phyloP scores from a whole-genome alignment of 1,140 invertebrate species.

The Panagrolaimus sp. region DNA sequence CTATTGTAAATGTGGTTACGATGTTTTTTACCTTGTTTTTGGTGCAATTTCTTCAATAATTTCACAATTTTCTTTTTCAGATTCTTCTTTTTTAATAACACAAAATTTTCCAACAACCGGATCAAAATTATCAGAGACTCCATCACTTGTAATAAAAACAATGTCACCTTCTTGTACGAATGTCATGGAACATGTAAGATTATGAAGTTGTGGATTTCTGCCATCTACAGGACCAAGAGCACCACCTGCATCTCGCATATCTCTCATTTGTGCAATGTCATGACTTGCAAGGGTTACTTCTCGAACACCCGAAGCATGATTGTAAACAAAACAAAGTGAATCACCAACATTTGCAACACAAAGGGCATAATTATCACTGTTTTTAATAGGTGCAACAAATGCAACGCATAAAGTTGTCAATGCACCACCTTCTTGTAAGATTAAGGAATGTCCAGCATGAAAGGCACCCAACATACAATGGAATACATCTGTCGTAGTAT shows the following conservation, averaged over 20 bases:
- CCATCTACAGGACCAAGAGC: constrained; percentile 82
- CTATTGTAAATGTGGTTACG: too few relatives aligned
- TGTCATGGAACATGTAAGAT: constrained; percentile 81
- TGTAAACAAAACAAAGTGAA: constrained; percentile 80
- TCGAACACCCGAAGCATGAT: constrained; percentile 68
- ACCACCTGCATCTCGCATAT: constrained; percentile 83
- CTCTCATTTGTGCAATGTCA: constrained; percentile 76
- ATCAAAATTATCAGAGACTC: constrained; percentile 88
- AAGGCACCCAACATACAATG: constrained; percentile 73
- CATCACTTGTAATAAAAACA: constrained; percentile 81
- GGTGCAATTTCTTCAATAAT: neutral
- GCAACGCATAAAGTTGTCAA: constrained; percentile 77
- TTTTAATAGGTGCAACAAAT: constrained; percentile 58
- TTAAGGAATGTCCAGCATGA: constrained; percentile 78
- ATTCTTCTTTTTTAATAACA: constrained; percentile 62
- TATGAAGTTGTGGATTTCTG: constrained; percentile 78
- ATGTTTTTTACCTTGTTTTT: too few relatives aligned
- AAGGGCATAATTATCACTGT: constrained; percentile 67
- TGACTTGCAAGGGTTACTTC: constrained; percentile 72
- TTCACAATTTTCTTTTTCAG: constrained; percentile 13
- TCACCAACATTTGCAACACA: constrained; percentile 84
- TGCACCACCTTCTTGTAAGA: constrained; percentile 76
- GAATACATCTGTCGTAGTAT: constrained; percentile 69
- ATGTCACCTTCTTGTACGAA: constrained; percentile 73
- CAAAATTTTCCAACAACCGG: constrained; percentile 87